A percentile compares a stretch with the other conserved stretches of the same genome.
These are phyloP conservation scores for Aproaerema taeniolella DNA, from an alignment of 2,888 invertebrate genomes.

Conservation along the genomic window DNA sequence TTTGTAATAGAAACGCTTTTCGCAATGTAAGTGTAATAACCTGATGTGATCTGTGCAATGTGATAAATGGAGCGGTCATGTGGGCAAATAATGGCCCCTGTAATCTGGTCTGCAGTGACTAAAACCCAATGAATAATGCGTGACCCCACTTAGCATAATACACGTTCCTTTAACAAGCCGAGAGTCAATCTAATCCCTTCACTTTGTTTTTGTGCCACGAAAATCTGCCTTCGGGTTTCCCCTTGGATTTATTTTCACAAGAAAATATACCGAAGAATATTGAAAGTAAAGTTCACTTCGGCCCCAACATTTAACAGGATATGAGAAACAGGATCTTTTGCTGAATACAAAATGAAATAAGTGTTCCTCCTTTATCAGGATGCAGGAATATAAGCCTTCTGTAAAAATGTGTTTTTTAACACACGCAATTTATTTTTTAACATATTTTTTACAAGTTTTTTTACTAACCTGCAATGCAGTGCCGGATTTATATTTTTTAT, in stretches of 20 bases:
- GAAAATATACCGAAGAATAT: background rate
- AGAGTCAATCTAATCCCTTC: slow-evolving; percentile 18
- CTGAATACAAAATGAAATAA: slow-evolving; percentile 7
- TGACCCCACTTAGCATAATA: slow-evolving; percentile 22
- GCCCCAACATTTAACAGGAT: background rate
- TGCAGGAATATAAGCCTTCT: too few relatives aligned
- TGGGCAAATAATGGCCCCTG: too few relatives aligned
- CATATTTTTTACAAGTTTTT: too few relatives aligned
- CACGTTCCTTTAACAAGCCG: slow-evolving; percentile 17
- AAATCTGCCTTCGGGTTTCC: background rate
- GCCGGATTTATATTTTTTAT: too few relatives aligned
- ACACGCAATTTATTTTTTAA: too few relatives aligned
- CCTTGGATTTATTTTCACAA: background rate
- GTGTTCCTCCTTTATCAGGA: background rate
- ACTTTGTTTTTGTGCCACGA: slow-evolving; percentile 15
- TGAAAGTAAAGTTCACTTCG: background rate
- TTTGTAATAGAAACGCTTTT: too few relatives aligned
- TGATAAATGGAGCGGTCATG: too few relatives aligned
- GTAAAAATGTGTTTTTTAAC: too few relatives aligned
- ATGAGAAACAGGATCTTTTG: background rate
- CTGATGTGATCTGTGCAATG: too few relatives aligned
- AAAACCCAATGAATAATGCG: slow-evolving; percentile 21
- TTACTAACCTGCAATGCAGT: too few relatives aligned
- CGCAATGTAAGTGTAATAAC: too few relatives aligned
- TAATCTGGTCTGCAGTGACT: too few relatives aligned